Evolutionary conservation across 2,797 vertebrate species (phyloP), one percentile per base, ranked within the genome.

Genomic region (Bucorvus abyssinicus): DNA sequence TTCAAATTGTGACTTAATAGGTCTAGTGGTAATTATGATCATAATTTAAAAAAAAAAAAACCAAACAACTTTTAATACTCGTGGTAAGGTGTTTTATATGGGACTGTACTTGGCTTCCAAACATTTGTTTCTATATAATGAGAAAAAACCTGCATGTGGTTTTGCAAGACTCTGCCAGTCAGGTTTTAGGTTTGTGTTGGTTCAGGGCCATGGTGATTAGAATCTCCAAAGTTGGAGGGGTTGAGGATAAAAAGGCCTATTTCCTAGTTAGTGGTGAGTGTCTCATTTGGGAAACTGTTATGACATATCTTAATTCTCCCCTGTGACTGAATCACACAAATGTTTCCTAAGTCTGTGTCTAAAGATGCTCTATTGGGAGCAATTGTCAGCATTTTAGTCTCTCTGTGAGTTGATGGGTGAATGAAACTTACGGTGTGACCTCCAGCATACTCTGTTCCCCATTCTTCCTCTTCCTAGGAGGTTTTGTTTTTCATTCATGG

Each of bases 161-260:
- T 96, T 96, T 96, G 96, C 93, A 97, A 95, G 71, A 95, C 89
- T 64, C 94, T 83, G 94, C 91, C 93, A 94, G 93, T 96, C 90
- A 93, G 88, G 91, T 96, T 96, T 96, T 95, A 81, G 65, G 90
- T 96, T 95, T 95, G 78, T 5, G 3, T 91, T 96, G 90, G 92
- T 97, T 91, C 1, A 0, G 64, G 71, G 90, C 94, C 86, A 87
- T 23, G 29, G 64, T 77, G 86, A 94, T 96, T 94, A 96, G 74
- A 92, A 93, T 96, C 90, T 96, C 88, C 74, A 57, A 6, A 93
- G 53, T 53, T 84, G 53, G 77, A 94, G 52, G 29, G 45, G 36
- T 2, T 89, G 81, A 77, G 63, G 67, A 83, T 89, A 90, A 94
- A 97, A 94, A 90, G 36, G 32, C 45, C 52, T 91, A 49, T 94